A percentile compares a stretch with the other conserved stretches of the same genome.
phyloP scores from a whole-genome alignment of 2,797 vertebrate genomes.

The Columba guinea region DNA sequence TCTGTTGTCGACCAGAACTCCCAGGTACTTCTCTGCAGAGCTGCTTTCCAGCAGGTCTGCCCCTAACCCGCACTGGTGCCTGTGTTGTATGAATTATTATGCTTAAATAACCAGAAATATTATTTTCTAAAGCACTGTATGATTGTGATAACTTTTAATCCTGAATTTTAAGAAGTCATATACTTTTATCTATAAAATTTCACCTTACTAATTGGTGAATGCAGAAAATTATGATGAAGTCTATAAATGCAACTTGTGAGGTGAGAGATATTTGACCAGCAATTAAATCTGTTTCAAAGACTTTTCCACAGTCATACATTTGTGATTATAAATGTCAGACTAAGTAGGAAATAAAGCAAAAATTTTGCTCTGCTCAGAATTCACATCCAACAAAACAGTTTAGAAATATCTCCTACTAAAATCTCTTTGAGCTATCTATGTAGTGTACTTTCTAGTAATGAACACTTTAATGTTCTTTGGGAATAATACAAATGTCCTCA shows the following conservation, averaged over 20 bases:
- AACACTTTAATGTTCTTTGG: neutral
- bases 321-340: neutral
- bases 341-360: neutral
- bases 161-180: neutral
- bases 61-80: no score
- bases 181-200: neutral
- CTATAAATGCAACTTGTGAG: neutral
- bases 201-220: neutral
- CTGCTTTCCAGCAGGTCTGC: neutral
- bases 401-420: neutral
- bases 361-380: neutral
- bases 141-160: neutral
- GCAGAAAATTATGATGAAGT: neutral
- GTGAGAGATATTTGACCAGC: neutral
- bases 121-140: neutral
- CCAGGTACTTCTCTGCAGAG: neutral
- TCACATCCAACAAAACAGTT: neutral
- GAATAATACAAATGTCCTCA: neutral
- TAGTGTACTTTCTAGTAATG: neutral
- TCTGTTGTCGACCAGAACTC: neutral
- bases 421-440: neutral
- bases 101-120: neutral
- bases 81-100: neutral
- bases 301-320: neutral
- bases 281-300: neutral